These are phyloP conservation scores for Trisateles emortualis DNA, from an alignment of 2,888 invertebrate species.

Conservation along the genomic window DNA sequence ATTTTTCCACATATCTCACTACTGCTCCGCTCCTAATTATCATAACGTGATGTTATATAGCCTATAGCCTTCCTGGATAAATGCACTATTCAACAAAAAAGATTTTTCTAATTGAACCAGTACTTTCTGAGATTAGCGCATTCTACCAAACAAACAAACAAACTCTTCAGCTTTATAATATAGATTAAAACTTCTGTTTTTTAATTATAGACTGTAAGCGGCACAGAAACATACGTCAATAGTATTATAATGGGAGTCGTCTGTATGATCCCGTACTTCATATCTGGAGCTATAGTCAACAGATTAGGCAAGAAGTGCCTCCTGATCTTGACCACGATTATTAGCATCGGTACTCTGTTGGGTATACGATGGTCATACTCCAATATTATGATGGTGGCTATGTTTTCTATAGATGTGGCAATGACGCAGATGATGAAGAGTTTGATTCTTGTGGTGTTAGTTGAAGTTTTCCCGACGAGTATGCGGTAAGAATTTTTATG, in stretches of 20 bases:
- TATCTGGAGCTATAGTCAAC: conserved; percentile 47
- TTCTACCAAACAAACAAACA: no score
- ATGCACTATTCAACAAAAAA: no score
- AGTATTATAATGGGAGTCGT: conserved; percentile 54
- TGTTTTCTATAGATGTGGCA: conserved; percentile 62
- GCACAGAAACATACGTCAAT: conserved; percentile 50
- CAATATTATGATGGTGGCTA: conserved; percentile 57
- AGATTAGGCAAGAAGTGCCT: conserved; percentile 61
- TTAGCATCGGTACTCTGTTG: conserved; percentile 49
- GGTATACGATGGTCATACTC: conserved; percentile 60
- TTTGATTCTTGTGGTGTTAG: conserved; percentile 52
- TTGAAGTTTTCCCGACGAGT: conserved; percentile 65
- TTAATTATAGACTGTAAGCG: conserved; percentile 25
- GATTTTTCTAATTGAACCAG: no score
- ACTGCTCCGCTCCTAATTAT: no score
- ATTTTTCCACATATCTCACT: no score
- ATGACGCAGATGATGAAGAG: conserved; percentile 60
- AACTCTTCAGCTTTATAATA: no score
- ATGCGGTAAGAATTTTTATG: conserved; percentile 55
- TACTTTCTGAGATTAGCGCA: no score
- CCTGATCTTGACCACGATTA: conserved; percentile 45
- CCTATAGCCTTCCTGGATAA: no score
- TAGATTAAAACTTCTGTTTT: neutral
- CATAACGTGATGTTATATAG: no score
- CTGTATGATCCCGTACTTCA: conserved; percentile 49